Evolutionary conservation across 2,797 vertebrate species (phyloP).

Genomic region (Phoxinus dragarum): DNA sequence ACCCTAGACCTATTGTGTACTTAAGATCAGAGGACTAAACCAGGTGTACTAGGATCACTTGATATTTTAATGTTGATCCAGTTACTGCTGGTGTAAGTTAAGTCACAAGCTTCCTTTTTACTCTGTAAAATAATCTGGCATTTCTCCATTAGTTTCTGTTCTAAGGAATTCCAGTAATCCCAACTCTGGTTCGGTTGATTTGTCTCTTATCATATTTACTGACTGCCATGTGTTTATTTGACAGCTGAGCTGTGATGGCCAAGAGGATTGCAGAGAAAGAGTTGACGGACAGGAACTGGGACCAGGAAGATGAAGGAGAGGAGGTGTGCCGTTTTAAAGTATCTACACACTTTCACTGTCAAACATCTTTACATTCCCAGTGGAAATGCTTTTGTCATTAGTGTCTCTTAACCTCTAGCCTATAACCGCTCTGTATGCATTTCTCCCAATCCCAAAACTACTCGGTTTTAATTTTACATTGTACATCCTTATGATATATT

Average conservation of each 20-base stretch:
- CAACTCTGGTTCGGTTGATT: background rate
- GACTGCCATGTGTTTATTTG: background rate
- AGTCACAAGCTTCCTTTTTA: background rate
- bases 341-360: background rate
- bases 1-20: background rate
- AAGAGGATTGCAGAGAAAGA: slow-evolving; percentile 97
- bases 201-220: background rate
- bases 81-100: background rate
- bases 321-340: slow-evolving; percentile 79
- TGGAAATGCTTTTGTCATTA: background rate
- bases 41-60: background rate
- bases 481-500: background rate
- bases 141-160: background rate
- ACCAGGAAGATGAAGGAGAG: slow-evolving; percentile 95
- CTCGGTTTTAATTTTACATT: background rate
- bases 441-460: background rate
- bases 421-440: background rate
- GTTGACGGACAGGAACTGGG: slow-evolving; percentile 96
- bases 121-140: background rate
- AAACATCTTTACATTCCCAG: background rate
- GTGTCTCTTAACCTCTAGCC: background rate
- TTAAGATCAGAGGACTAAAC: background rate
- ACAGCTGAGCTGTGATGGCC: slow-evolving; percentile 83
- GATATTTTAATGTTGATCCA: background rate
- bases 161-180: background rate